Base-by-base conservation (phyloP, 2,797 vertebrate genomes). In the Rhinichthys osculus region DNA sequence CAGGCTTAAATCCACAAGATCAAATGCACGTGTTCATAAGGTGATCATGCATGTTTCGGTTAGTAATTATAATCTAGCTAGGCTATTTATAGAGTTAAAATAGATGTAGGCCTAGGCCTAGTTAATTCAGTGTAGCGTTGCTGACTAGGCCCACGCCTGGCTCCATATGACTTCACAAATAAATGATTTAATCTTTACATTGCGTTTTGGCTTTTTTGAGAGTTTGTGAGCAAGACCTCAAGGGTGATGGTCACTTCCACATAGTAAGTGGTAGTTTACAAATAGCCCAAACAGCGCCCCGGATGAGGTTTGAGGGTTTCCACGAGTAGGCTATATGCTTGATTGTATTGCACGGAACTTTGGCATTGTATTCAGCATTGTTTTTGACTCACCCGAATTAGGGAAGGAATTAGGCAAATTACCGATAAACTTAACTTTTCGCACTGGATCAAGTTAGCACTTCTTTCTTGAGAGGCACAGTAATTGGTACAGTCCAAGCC, bases 181-280 rank as follows among this genome's bases (percentile, higher is more conserved):
- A 71, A 71, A 23, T 21, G 27, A 21, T 21, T 44, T 23, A 47
- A 38, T 35, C 64, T 33, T 70, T 42, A 59, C 16, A 47, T 71
- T 78, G 33, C 11, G 27, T 71, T 85, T 71, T 62, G 52, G 21
- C 8, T 27, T 62, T 21, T 82, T 76, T 71, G 40, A 69, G 21
- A 59, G 67, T 72, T 82, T 54, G 67, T 73, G 76, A 70, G 69
- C 33, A 57, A 85, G 78, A 86, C 73, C 81, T 87, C 81, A 90
- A 87, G 69, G 70, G 74, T 71, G 73, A 89, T 81, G 72, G 82
- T 88, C 59, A 82, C 64, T 67, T 78, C n/a, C 70, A 77, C 38
- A 14, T 52, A 40, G 33, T 47, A 66, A 66, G 33, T 66, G 30
- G 21, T n/a, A 40, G 57, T 44, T 47, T 78, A 54, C 80, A 77